These are phyloP conservation scores for Morelia viridis DNA, from an alignment of 2,797 vertebrate species.

Conservation along the genomic window DNA sequence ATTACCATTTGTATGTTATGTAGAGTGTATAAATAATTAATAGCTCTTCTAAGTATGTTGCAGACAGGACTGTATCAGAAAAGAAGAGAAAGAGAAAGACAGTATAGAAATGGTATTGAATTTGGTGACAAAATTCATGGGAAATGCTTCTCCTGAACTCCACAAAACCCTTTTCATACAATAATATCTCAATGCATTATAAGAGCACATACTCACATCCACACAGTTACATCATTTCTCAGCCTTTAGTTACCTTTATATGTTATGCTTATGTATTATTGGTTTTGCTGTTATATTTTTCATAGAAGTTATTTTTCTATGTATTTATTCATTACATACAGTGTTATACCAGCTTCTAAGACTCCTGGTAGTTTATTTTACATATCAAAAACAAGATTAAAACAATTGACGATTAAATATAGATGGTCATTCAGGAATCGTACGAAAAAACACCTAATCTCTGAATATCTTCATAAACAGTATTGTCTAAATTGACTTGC, in stretches of 20 bases:
- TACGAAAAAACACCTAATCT: background rate
- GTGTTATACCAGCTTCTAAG: background rate
- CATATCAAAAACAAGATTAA: background rate
- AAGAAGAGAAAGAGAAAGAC: background rate
- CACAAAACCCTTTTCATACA: background rate
- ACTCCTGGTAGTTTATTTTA: background rate
- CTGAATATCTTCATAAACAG: background rate
- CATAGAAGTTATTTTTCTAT: background rate
- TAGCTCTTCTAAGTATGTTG: background rate
- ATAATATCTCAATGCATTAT: background rate
- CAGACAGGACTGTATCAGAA: background rate
- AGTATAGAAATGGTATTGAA: background rate
- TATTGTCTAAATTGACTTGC: background rate
- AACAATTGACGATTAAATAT: background rate
- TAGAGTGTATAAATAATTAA: conserved; percentile 11
- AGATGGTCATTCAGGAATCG: background rate
- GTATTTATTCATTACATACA: background rate
- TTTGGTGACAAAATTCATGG: background rate
- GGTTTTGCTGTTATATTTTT: background rate
- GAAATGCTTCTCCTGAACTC: background rate
- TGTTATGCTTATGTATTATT: background rate
- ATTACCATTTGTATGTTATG: background rate
- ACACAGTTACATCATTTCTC: background rate
- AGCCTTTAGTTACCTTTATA: background rate
- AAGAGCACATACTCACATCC: background rate